Base-by-base conservation (phyloP, 2,888 invertebrate species). In the Synanthedon myopaeformis region DNA sequence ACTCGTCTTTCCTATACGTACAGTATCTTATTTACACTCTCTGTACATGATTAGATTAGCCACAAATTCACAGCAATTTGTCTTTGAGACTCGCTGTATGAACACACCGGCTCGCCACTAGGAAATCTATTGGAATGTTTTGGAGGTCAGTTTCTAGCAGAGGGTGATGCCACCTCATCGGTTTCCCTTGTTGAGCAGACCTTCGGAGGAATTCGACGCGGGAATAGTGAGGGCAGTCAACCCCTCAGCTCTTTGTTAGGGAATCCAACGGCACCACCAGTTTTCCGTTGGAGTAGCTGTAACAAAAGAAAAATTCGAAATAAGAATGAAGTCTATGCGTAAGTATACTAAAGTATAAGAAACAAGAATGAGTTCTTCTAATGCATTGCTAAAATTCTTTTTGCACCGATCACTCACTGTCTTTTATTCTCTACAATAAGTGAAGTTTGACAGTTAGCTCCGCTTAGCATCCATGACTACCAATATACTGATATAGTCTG, bases 201-300 rank as follows among this genome's bases (percentile, higher is more conserved):
- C 79, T 69, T 82, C 82, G 57, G 72, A 82, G 69, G 81, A 82
- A 70, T 78, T 82, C 63, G 79, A 83, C 64, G 67, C 75, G 75
- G 74, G 78, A 70, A 77, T 82, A 68, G 65, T 66, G 73, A 77
- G 81, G 75, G 75, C 75, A 64, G 58, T 61, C 57, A 66, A 70
- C 79, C 81, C 82, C 83, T 88, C 85, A 83, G 79, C 84, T 86
- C 72, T 84, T 81, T 74, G 88, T 82, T 85, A 88, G 74, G 88
- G 88, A 79, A 88, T 87, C 88, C 88, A 88, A 57, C 82, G 87
- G 88, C 88, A 88, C 88, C 88, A 88, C 88, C 87, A 88, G 71
- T 86, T 88, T 86, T 88, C 88, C 83, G 81, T 87, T 83, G 76
- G 88, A 84, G 86, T 84, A 84, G 80, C 88, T 88, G 78, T 53